Evolutionary conservation across 2,113 vertebrate species (phyloP), one percentile per base, ranked within the genome.

Genomic region (Brachypteracias leptosomus): DNA sequence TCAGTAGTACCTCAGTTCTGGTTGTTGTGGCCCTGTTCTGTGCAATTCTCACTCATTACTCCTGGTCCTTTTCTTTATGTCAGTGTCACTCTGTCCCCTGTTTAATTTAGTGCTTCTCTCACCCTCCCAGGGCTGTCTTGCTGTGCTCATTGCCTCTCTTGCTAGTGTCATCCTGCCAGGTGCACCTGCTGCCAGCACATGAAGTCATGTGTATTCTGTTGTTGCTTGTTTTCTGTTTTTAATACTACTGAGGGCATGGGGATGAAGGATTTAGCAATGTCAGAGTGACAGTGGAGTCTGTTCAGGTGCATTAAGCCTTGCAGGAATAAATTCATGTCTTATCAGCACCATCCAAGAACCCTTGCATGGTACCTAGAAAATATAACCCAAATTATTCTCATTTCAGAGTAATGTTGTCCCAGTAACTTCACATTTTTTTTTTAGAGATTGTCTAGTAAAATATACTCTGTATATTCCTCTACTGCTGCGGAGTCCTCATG

Each of bases 151-250:
- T 63, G 0, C 31, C 63, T 66, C 42, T 76, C 58, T 79, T 40
- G 35, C 0, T 42, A 28, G 54, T 19, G 51, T 55, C 44, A 6
- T 29, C 89, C 76, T 77, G 57, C 89, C 85, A 40, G 82, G 74
- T 42, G 88, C 78, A 19, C 63, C 84, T 83, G 73, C 55, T 93
- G 94, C 94, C 96, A 93, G 67, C 73, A 54, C 70, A 52, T 96
- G 94, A 94, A 95, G 91, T 95, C 94, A 81, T 89, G 57, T 67
- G 7, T n/a, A 66, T 82, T 86, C 70, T 68, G 24, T 63, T 51
- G 65, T 49, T 72, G 33, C 62, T 81, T 85, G 36, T 67, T 82
- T 47, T 77, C 72, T 85, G 57, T 4, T 83, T 88, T 63, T 74
- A 46, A 71, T 74, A 11, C 28, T 89, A 18, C 28, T 1, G 47